Conservation (phyloP, 2,888 invertebrate species). For the Apodemia zela region DNA sequence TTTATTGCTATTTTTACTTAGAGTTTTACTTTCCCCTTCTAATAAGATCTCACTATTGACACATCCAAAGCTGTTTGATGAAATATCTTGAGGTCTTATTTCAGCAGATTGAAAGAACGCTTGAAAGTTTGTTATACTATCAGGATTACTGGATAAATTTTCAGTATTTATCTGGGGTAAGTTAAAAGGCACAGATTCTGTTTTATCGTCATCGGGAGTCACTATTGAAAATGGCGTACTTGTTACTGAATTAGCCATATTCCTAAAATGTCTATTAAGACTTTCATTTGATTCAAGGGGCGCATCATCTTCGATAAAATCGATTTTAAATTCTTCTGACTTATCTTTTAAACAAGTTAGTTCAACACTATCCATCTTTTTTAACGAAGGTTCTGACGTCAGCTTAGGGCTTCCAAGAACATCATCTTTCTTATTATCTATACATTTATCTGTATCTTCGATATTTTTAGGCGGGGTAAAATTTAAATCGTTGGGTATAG, state of each 20-base stretch:
- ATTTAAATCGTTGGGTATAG: conserved; percentile 41
- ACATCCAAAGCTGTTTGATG: conserved; percentile 37
- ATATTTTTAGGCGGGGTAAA: conserved; percentile 45
- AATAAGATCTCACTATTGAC: conserved; percentile 41
- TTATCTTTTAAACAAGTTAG: conserved; percentile 56
- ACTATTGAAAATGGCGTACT: conserved; percentile 57
- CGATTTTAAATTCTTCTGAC: conserved; percentile 39
- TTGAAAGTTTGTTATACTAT: conserved; percentile 45
- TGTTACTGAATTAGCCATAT: conserved; percentile 56
- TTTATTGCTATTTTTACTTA: conserved; percentile 45
- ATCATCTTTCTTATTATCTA: conserved; percentile 13
- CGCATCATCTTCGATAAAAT: conserved; percentile 29
- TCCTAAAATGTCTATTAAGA: conserved; percentile 48
- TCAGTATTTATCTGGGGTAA: conserved; percentile 36
- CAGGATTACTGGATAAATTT: conserved; percentile 14
- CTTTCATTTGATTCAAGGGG: conserved; percentile 42
- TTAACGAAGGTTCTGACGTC: conserved; percentile 43
- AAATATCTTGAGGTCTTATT: conserved; percentile 55
- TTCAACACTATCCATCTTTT: conserved; percentile 67
- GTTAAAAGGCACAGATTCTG: conserved; percentile 44
- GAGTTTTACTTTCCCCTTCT: conserved; percentile 45
- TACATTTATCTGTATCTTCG: conserved; percentile 33
- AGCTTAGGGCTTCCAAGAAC: conserved; percentile 42
- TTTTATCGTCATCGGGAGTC: conserved; percentile 34
- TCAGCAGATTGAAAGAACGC: conserved; percentile 56